phyloP scores from a whole-genome alignment of 92 coral and sea anemone genomes.

The Nematostella vectensis region DNA sequence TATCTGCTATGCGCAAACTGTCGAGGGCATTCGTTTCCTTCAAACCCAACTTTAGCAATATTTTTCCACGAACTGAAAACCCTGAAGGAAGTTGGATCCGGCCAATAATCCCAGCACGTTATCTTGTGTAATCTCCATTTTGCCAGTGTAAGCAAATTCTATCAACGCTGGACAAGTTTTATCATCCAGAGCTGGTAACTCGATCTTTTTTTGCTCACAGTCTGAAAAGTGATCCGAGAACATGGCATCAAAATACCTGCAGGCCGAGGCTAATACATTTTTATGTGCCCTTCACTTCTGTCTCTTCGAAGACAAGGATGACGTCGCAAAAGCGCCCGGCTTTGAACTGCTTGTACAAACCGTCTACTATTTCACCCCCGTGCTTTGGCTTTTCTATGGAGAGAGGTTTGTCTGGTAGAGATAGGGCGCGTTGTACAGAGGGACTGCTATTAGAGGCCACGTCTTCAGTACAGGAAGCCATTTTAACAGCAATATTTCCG shows the following conservation, averaged over 20 bases:
- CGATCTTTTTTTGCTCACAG: slow-evolving; percentile 50
- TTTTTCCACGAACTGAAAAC: slow-evolving; percentile 53
- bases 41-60: slow-evolving; percentile 36
- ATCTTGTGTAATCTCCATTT: slow-evolving; percentile 38
- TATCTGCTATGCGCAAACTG: slow-evolving; percentile 56
- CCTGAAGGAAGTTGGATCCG: slow-evolving; percentile 62
- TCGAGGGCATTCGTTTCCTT: slow-evolving; percentile 37
- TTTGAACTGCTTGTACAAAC: slow-evolving; percentile 40
- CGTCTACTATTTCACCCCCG: slow-evolving; percentile 18
- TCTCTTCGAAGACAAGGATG: slow-evolving; percentile 42
- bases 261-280: slow-evolving; percentile 55
- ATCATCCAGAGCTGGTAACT: slow-evolving; percentile 42
- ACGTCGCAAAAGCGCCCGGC: slow-evolving; percentile 67
- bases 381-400: slow-evolving; percentile 18
- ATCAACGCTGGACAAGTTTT: slow-evolving; percentile 43
- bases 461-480: neutral
- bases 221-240: slow-evolving; percentile 57
- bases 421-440: neutral
- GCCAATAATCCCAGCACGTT: slow-evolving; percentile 66
- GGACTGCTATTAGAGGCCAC: neutral
- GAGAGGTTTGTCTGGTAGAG: neutral
- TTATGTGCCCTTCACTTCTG: slow-evolving; percentile 64
- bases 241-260: slow-evolving; percentile 68
- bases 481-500: no score
- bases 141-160: slow-evolving; percentile 78